Base-by-base conservation (phyloP, 2,888 invertebrate genomes). In the Scaptomyza cyrtandrae region DNA sequence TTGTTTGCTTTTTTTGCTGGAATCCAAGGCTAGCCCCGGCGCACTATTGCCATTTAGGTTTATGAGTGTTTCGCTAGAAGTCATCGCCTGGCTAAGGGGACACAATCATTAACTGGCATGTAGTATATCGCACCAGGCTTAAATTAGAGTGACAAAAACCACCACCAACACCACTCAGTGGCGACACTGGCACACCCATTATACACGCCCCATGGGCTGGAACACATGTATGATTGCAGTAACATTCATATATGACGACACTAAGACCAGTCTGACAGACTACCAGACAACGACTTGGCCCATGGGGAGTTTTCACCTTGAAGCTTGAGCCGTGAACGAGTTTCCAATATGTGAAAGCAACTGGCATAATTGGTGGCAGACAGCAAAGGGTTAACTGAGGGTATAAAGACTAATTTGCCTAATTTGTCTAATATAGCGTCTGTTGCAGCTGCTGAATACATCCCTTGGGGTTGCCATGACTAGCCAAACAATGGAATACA, bases 331-430 rank as follows among this genome's bases (percentile, higher is more conserved):
- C 16, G 24, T 31, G n/a, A 33, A 50, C 41, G n/a, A 33, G 50
- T 35, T 31, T 19, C 16, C 48, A 54, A 67, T 67, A 61, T 57
- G 19, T 24, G 50, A 52, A 75, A 72, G 80, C 71, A 69, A 71
- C 81, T 54, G 39, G 52, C 50, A 50, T 75, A 80, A 80, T 80
- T 80, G 80, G 65, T 56, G 41, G 33, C 46, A 33, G 48, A 33
- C 44, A 29, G 24, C 31, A 39, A 6, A 35, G 33, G 24, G 24
- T 39, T 39, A 67, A 60, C 29, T 48, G 37, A n/a, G 39, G 44
- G 49, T 46, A 49, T 16, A 61, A 24, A 24, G 24, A 60, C 62
- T 57, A 78, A 72, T 67, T 72, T 71, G 37, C 24, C 41, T 50
- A 77, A 74, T 77, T 77, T 59, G 48, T 44, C 41, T 43, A 62